These are phyloP conservation scores for Pampus argenteus DNA, from an alignment of 2,797 vertebrate species.

Conservation along the genomic window DNA sequence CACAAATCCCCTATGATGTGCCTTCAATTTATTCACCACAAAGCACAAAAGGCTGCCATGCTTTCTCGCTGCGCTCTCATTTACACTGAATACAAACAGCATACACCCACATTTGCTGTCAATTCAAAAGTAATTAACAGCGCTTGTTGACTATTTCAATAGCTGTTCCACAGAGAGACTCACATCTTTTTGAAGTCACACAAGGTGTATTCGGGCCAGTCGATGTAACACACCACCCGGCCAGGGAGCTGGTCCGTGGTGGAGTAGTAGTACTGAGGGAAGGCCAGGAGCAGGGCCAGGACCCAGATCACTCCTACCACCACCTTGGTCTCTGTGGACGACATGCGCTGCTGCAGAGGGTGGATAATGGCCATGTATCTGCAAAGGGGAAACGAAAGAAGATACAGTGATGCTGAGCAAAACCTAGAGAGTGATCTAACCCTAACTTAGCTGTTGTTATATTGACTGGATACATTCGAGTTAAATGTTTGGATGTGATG, in stretches of 20 bases:
- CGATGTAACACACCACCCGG: conserved; percentile 91
- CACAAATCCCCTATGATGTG: conserved; percentile 32
- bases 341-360: conserved; percentile 93
- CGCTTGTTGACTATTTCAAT: conserved; percentile 8
- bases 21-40: conserved; percentile 36
- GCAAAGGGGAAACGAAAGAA: conserved; percentile 22
- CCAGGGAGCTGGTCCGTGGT: conserved; percentile 80
- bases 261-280: conserved; percentile 95
- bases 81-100: conserved; percentile 38
- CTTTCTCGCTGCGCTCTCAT: conserved; percentile 1
- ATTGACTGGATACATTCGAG: too few species aligned
- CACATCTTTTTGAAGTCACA: conserved; percentile 89
- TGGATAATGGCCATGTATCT: conserved; percentile 99
- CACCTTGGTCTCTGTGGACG: conserved; percentile 92
- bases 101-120: conserved; percentile 30
- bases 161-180: conserved; percentile 69
- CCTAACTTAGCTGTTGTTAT: too few species aligned
- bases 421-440: not conserved
- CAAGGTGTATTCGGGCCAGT: conserved; percentile 89
- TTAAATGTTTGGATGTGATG: too few species aligned
- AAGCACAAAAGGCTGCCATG: conserved; percentile 34
- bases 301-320: conserved; percentile 93
- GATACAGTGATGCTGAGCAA: not conserved
- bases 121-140: conserved; percentile 46
- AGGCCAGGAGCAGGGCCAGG: conserved; percentile 93